A percentile compares a stretch with the other conserved stretches of the same genome.
These are phyloP conservation scores for Hycleus cichorii DNA, from an alignment of 1,140 invertebrate genomes.

Conservation along the genomic window DNA sequence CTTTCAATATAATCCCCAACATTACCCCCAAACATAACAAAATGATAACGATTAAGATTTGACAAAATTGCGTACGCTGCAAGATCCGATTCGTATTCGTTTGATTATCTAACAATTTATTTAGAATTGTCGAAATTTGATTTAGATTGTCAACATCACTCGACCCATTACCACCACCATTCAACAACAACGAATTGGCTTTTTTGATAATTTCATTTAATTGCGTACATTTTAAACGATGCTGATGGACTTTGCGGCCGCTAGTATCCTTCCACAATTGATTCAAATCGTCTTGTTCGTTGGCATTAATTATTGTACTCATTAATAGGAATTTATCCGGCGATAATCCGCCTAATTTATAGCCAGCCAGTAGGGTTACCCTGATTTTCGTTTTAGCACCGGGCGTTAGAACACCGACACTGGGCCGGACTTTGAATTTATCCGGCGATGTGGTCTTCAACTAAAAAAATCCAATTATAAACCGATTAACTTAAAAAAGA, in stretches of 20 bases:
- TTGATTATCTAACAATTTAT: slow-evolving; percentile 25
- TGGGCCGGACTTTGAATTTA: slow-evolving; percentile 84
- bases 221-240: slow-evolving; percentile 44
- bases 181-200: slow-evolving; percentile 19
- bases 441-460: slow-evolving; percentile 72
- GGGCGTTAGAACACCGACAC: slow-evolving; percentile 62
- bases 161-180: slow-evolving; percentile 12
- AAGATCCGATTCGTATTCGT: slow-evolving; percentile 23
- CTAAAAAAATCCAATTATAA: slow-evolving; percentile 38
- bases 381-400: slow-evolving; percentile 46
- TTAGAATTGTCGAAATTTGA: slow-evolving; percentile 20
- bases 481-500: slow-evolving; percentile 1
- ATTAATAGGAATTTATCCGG: slow-evolving; percentile 66
- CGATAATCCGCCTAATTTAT: slow-evolving; percentile 46
- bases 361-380: slow-evolving; percentile 50
- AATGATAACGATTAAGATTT: slow-evolving; percentile 23
- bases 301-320: slow-evolving; percentile 50
- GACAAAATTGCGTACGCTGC: slow-evolving; percentile 23
- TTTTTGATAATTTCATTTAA: slow-evolving; percentile 28
- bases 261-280: slow-evolving; percentile 53
- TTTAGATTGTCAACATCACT: not conserved
- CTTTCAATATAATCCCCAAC: not conserved
- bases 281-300: slow-evolving; percentile 44
- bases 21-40: slow-evolving; percentile 23
- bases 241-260: slow-evolving; percentile 42